Evolutionary conservation across 2,888 invertebrate genomes (phyloP), one percentile per base, ranked within the genome.

Genomic region (Allacma fusca): DNA sequence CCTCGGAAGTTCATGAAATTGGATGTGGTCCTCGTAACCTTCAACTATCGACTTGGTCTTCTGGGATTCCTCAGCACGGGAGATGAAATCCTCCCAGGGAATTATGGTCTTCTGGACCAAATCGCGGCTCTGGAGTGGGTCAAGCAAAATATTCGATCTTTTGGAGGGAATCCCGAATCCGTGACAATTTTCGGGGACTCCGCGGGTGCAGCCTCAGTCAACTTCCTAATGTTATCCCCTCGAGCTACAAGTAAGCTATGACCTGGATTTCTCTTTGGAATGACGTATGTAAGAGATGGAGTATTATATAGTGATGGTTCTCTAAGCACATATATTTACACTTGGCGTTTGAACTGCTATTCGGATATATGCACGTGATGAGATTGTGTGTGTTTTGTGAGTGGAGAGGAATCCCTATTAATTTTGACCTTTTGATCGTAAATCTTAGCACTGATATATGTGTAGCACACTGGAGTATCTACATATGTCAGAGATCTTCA

Each of bases 1-100:
- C 89, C 91, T 0, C 86, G 88, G 12, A 88, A 89, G 80, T 82
- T 93, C 0, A 90, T 93, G 90, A 90, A 91, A 72, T 86, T 88
- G 68, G 89, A 92, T 81, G 87, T 92, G 5, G 90, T 93, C 0
- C 87, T 91, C 0, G 92, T 92, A 0, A 92, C 91, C 16, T 84
- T 93, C 0, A 92, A 91, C 86, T 93, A 93, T 84, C 88, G 93
- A 67, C 84, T 93, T n/a, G 84, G 80, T 21, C 72, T 81, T 50
- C 76, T 83, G 24, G 83, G 83, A 13, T 81, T 75, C 59, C 65
- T 81, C 2, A 79, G 79, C 24, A 80, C 81, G 13, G 80, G 79
- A 29, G 80, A 79, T 44, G 69, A 77, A 13, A 28, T 34, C 16
- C 62, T 82, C 13, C 76, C 80, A 1, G 80, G 80, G 28, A 82